phyloP scores from a whole-genome alignment of 2,113 vertebrate species.

The Tringa solitaria region DNA sequence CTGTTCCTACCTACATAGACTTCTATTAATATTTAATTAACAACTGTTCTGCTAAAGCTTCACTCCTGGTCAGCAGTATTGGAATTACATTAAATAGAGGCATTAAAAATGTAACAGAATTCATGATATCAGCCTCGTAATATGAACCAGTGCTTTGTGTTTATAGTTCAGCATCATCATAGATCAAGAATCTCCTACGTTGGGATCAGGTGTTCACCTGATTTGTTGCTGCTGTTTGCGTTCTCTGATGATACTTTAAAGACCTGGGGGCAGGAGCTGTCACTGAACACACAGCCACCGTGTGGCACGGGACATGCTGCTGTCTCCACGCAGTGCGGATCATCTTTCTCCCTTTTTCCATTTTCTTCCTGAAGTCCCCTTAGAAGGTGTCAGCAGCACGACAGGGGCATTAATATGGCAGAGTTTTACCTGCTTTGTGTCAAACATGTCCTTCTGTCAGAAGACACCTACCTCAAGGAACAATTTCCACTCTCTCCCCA shows the following conservation, averaged over 20 bases:
- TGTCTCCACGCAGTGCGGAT: neutral
- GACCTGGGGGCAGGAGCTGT: neutral
- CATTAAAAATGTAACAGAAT: constrained; percentile 44
- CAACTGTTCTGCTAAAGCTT: neutral
- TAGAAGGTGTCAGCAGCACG: neutral
- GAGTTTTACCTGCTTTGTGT: neutral
- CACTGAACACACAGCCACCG: fast-evolving
- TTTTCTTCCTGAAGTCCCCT: neutral
- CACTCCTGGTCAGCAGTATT: neutral
- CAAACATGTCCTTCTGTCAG: neutral
- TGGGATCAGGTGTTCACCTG: neutral
- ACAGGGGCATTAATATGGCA: neutral
- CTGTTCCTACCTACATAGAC: neutral
- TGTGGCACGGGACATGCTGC: neutral
- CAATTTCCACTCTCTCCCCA: constrained; percentile 9
- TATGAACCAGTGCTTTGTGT: neutral
- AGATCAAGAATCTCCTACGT: neutral
- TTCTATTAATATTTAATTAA: constrained; percentile 55
- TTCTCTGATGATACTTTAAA: neutral
- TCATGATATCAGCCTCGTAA: neutral
- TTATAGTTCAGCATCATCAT: neutral
- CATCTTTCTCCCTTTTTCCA: neutral
- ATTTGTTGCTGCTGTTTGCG: neutral
- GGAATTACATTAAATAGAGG: constrained; percentile 29
- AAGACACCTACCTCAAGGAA: neutral